These are phyloP conservation scores for Ganaspis sp. DNA, from an alignment of 1,140 invertebrate genomes.

Conservation along the genomic window DNA sequence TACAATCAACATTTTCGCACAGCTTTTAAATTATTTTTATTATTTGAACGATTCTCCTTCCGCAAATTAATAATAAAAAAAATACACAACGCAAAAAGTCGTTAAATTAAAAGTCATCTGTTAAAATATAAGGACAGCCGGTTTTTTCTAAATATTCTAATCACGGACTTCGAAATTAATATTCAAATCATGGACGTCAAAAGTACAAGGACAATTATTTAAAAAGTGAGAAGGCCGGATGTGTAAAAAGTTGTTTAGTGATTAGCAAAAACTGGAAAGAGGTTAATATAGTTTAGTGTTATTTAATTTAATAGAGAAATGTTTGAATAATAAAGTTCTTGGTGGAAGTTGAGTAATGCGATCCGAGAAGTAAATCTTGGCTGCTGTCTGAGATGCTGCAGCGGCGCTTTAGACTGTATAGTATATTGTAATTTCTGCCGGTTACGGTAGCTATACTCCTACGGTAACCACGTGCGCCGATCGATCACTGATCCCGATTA, in stretches of 20 bases:
- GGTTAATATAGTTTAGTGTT: not conserved
- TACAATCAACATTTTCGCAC: too few species aligned
- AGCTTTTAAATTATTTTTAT: too few species aligned
- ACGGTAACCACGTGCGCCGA: constrained; percentile 57
- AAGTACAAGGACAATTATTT: too few species aligned
- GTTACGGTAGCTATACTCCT: constrained; percentile 62
- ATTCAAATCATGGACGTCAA: too few species aligned
- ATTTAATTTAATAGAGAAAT: constrained; percentile 8
- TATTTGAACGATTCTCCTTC: too few species aligned
- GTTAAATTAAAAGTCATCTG: too few species aligned
- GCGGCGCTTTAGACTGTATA: constrained; percentile 43
- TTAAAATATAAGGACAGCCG: too few species aligned
- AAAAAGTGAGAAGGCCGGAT: too few species aligned
- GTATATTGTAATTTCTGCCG: constrained; percentile 58
- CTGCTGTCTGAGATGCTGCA: constrained; percentile 48
- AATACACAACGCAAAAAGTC: too few species aligned
- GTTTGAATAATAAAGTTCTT: constrained; percentile 26
- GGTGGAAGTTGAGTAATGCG: constrained; percentile 52
- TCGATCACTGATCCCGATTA: constrained; percentile 63
- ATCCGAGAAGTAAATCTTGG: constrained; percentile 50
- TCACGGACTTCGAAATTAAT: too few species aligned
- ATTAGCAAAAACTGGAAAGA: not conserved
- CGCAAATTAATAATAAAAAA: too few species aligned
- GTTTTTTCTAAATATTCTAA: too few species aligned
- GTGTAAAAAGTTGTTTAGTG: not conserved